A percentile compares a stretch with the other conserved stretches of the same genome.
Evolutionary conservation across 92 coral and sea anemone species (phyloP).

Genomic region (Siderastrea siderea): DNA sequence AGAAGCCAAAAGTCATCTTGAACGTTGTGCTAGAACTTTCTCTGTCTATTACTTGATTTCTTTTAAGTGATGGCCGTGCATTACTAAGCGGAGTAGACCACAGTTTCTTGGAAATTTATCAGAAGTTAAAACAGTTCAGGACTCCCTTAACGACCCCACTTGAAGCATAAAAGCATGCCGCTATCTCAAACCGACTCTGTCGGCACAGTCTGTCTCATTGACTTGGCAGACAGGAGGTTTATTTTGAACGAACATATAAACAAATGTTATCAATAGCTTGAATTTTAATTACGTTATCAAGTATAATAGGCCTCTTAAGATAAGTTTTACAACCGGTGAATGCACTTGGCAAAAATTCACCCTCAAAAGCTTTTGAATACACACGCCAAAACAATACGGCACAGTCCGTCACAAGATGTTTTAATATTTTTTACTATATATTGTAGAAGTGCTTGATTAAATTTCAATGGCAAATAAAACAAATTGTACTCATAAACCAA

Average conservation of each 20-base stretch:
- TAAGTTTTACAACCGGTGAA: conserved; percentile 26
- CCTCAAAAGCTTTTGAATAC: conserved; percentile 11
- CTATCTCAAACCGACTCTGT: conserved; percentile 44
- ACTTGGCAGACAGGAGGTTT: conserved; percentile 44
- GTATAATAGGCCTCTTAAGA: conserved; percentile 26
- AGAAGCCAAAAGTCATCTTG: conserved; percentile 34
- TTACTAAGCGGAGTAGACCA: background rate
- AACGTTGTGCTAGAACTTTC: background rate
- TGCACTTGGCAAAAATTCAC: conserved; percentile 3
- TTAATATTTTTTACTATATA: background rate
- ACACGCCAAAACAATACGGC: conserved; percentile 16
- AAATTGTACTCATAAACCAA: background rate
- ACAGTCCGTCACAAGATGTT: background rate
- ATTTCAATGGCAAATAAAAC: conserved; percentile 34
- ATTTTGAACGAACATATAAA: conserved; percentile 34
- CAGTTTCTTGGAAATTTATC: background rate
- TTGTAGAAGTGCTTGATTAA: conserved; percentile 20
- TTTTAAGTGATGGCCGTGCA: background rate
- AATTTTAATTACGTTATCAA: conserved; percentile 46
- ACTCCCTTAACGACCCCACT: conserved; percentile 42
- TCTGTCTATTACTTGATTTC: background rate
- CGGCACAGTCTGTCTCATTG: conserved; percentile 49
- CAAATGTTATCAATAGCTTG: conserved; percentile 52
- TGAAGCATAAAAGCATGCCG: conserved; percentile 51
- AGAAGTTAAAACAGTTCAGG: conserved; percentile 1